Base-by-base conservation (phyloP, 1,140 invertebrate genomes). In the Rhagoletis pomonella region DNA sequence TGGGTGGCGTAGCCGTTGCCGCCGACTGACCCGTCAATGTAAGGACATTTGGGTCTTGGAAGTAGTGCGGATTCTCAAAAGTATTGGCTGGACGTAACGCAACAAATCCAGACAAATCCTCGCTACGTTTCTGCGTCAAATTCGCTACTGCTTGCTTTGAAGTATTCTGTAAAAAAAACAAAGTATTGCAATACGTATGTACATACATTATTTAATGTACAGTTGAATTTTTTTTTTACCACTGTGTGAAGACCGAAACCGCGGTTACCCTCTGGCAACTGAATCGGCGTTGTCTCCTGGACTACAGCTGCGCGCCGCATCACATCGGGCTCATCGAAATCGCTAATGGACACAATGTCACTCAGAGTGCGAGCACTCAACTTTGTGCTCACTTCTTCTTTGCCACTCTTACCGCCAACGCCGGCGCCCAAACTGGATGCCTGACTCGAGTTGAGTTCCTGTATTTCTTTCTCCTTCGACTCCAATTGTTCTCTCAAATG, bases 281-380 rank as follows among this genome's bases (percentile, higher is more conserved):
- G 88, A 1, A 92, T 73, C 4, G 91, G 90, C 58, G 89, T 90
- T 0, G 89, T 85, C 29, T 90, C 92, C 4, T 88, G 89, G 1
- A 39, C 73, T 85, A 89, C 94, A 89, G 59, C 93, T 90, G 93
- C 93, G 42, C 94, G 91, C 89, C 94, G 93, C 69, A 94, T 94
- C 12, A 94, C 90, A 89, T 95, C 94, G 86, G 94, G 94, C 86
- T 96, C 95, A 73, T 96, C 95, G 85, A 94, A 96, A 86, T 96
- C 95, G 0, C 95, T 96, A 92, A 96, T 95, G 0, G 95, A 96
- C 3, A 96, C 92, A 85, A 96, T 96, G 88, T 96, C 96, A 89
- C 95, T 96, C 0, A 96, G 91, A 0, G 95, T 96, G 47, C 95
- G 93, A 1, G 95, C 95, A 64, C 95, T 94, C 89, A 91, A 89